A percentile compares a stretch with the other conserved stretches of the same genome.
These are phyloP conservation scores for Pangasius krempfi DNA, from an alignment of 2,797 vertebrate species.

Conservation along the genomic window DNA sequence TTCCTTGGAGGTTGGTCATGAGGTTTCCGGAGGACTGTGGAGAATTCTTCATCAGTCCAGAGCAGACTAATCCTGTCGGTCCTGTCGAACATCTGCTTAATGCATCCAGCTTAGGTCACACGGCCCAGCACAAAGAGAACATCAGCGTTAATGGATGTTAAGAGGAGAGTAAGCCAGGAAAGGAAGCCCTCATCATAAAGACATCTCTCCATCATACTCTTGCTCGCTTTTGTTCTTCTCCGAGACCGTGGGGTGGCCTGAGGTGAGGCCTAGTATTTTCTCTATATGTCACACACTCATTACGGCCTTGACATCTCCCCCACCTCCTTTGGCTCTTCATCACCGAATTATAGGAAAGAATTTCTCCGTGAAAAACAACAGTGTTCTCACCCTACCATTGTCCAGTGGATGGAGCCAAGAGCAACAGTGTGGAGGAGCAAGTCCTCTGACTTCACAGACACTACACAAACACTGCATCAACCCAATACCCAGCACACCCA, in stretches of 20 bases:
- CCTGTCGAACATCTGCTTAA: constrained; percentile 56
- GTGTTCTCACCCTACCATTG: constrained; percentile 46
- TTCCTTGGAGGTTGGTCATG: constrained; percentile 52
- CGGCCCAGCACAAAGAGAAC: constrained; percentile 40
- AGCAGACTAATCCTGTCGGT: constrained; percentile 49
- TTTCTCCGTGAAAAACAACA: constrained; percentile 55
- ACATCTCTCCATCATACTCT: constrained; percentile 32
- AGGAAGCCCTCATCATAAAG: constrained; percentile 37
- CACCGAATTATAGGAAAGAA: constrained; percentile 56
- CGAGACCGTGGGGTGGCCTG: constrained; percentile 49
- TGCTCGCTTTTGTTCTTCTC: constrained; percentile 45
- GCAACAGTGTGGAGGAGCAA: constrained; percentile 48
- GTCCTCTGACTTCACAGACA: constrained; percentile 53
- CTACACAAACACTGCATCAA: constrained; percentile 47
- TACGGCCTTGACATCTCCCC: constrained; percentile 39
- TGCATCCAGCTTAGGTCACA: constrained; percentile 45
- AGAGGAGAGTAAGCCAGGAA: constrained; percentile 45
- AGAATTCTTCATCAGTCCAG: constrained; percentile 50
- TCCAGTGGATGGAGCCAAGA: constrained; percentile 52
- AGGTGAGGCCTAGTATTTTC: constrained; percentile 53
- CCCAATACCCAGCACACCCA: constrained; percentile 45
- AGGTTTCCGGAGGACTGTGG: constrained; percentile 40
- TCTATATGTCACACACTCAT: constrained; percentile 52
- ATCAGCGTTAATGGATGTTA: constrained; percentile 51
- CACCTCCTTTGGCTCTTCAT: constrained; percentile 40